Evolutionary conservation across 2,888 invertebrate species (phyloP), one percentile per base, ranked within the genome.

Genomic region (Agonum fuliginosum): DNA sequence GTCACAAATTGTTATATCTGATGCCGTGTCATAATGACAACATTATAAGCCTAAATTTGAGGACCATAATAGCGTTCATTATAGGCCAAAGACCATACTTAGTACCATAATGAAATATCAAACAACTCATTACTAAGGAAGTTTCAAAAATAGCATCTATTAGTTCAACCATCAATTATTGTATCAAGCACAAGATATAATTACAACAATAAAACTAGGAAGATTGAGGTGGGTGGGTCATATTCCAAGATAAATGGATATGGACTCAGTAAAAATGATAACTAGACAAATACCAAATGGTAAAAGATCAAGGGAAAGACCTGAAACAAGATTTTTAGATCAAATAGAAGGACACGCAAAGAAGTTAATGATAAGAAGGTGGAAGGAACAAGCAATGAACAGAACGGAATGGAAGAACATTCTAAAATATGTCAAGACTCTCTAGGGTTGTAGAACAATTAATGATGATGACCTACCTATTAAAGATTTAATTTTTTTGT

Each of bases 391-490:
- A 12, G 19, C 17, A 17, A 12, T 17, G 3, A 17, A 46, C 19
- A 46, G 17, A 17, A 17, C 14, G 17, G 8, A 46, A 14, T 46
- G 46, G 46, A 46, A 46, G 14, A 12, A 46, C 6, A 17, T 46
- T 17, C 46, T 17, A 46, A 46, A 46, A 46, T 17, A 46, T 12
- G 46, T 46, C 46, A 14, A 46, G 14, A 14, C 3, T 17, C 19
- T 46, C 4, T 46, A 46, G 46, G 46, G 46, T 46, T 46, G 46
- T 46, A 46, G 46, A 17, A 17, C 17, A 46, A 46, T 4, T 46
- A 8, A 46, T 46, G 46, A 46, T 46, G 14, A 17, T 46, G 46
- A 46, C 8, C n/a, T n/a, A n/a, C n/a, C n/a, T n/a, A n/a, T n/a
- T n/a, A n/a, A n/a, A n/a, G n/a, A n/a, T n/a, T n/a, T n/a, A n/a